A percentile compares a stretch with the other conserved stretches of the same genome.
Conservation (phyloP, 2,888 invertebrate species). For the Cerastis rubricosa region DNA sequence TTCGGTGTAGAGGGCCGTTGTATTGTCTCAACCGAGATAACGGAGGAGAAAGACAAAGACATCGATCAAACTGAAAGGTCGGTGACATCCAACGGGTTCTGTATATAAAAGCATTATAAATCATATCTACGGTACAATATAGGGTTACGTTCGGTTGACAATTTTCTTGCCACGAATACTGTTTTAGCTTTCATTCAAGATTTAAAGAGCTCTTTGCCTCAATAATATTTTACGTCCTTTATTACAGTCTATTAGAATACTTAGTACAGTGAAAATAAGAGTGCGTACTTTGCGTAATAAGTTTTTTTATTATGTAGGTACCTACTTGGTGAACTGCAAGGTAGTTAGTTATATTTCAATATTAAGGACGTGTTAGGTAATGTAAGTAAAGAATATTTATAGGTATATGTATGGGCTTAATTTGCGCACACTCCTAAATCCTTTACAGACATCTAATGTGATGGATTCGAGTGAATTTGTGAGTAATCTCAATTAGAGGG, state of each 20-base stretch:
- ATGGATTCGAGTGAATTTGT: conserved; percentile 66
- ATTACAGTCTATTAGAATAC: conserved; percentile 14
- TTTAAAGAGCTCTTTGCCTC: conserved; percentile 28
- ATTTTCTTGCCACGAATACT: conserved; percentile 31
- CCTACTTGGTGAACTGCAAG: conserved; percentile 15
- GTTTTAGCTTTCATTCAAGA: conserved; percentile 40
- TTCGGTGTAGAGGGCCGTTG: conserved; percentile 70
- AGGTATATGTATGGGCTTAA: conserved; percentile 47
- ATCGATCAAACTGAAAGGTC: conserved; percentile 79
- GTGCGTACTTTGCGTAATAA: conserved; percentile 39
- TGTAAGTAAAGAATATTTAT: conserved; percentile 23
- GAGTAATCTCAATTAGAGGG: conserved; percentile 66
- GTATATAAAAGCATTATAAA: conserved; percentile 62
- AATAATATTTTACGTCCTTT: conserved; percentile 49
- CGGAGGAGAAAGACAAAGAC: conserved; percentile 74
- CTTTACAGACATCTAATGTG: conserved; percentile 56
- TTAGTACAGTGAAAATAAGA: conserved; percentile 45
- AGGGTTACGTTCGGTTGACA: conserved; percentile 44
- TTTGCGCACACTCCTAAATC: conserved; percentile 60
- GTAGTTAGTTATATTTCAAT: conserved; percentile 38
- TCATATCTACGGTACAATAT: conserved; percentile 53
- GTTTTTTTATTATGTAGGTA: conserved; percentile 50
- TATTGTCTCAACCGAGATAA: conserved; percentile 72
- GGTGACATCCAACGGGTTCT: conserved; percentile 69
- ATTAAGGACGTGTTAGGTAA: conserved; percentile 8